phyloP scores from a whole-genome alignment of 2,888 invertebrate species.

The Cancer borealis region DNA sequence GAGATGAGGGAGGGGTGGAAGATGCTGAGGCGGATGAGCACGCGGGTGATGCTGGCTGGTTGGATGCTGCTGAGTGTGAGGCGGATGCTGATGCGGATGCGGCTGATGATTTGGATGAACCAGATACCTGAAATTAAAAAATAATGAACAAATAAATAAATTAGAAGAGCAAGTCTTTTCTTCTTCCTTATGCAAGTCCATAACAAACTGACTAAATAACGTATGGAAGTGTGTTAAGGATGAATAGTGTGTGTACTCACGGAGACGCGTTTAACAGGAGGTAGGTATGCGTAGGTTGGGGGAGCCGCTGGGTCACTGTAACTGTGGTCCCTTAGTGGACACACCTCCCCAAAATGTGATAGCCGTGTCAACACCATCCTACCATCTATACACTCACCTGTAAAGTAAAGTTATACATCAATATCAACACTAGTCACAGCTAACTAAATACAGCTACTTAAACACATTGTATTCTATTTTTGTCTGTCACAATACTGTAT shows the following conservation, averaged over 20 bases:
- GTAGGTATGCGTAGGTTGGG: constrained; percentile 80
- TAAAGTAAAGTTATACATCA: background rate
- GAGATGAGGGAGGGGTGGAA: constrained; percentile 2
- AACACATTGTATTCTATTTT: background rate
- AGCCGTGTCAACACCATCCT: constrained; percentile 74
- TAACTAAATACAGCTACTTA: background rate
- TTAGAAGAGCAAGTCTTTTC: background rate
- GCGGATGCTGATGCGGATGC: constrained; percentile 28
- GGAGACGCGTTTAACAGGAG: constrained; percentile 80
- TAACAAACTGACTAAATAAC: no score
- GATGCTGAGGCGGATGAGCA: constrained; percentile 39
- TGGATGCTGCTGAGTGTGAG: background rate
- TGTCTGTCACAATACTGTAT: no score
- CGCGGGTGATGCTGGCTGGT: constrained; percentile 35
- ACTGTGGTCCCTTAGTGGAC: constrained; percentile 76
- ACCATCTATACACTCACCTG: background rate
- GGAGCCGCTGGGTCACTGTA: constrained; percentile 81
- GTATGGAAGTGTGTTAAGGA: no score
- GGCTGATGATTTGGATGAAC: constrained; percentile 39
- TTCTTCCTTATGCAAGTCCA: background rate
- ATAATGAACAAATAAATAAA: background rate
- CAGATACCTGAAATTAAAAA: constrained; percentile 43
- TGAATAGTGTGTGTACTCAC: background rate
- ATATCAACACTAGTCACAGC: background rate
- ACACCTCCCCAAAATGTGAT: constrained; percentile 74